A percentile compares a stretch with the other conserved stretches of the same genome.
phyloP scores from a whole-genome alignment of 2,113 vertebrate genomes.

The Sceloporus undulatus region DNA sequence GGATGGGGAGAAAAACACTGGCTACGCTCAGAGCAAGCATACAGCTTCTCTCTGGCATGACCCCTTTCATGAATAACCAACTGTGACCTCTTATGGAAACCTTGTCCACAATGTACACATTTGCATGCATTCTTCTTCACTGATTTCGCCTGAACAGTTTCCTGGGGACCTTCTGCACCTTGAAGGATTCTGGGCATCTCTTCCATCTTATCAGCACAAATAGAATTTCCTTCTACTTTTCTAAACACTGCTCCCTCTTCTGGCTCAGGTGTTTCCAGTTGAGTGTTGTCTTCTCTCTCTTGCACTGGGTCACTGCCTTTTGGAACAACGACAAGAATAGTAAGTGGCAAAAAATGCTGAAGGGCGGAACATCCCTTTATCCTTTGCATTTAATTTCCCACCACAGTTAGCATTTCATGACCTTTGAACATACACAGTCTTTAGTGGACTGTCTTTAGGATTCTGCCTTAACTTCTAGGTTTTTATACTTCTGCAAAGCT shows the following conservation, averaged over 20 bases:
- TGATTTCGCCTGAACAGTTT: background rate
- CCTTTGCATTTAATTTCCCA: background rate
- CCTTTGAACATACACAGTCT: background rate
- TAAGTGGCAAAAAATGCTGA: background rate
- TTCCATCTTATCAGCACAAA: background rate
- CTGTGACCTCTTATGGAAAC: slow-evolving; percentile 37
- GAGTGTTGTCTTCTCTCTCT: background rate
- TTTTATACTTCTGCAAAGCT: background rate
- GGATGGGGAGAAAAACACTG: slow-evolving; percentile 50
- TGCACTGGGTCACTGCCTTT: background rate
- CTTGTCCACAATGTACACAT: slow-evolving; percentile 4
- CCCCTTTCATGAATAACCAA: slow-evolving; percentile 46
- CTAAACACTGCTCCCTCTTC: background rate
- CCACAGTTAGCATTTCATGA: background rate
- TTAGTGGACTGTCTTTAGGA: background rate
- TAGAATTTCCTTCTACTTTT: background rate
- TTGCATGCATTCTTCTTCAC: background rate
- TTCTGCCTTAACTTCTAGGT: background rate
- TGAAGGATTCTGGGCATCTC: background rate
- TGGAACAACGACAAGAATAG: background rate
- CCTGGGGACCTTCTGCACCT: background rate
- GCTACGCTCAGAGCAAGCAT: slow-evolving; percentile 45
- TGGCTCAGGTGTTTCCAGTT: background rate
- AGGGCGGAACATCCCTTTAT: background rate
- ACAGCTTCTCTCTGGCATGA: slow-evolving; percentile 35